Base-by-base conservation (phyloP, 2,888 invertebrate genomes). In the Cyrtodaria siliqua region DNA sequence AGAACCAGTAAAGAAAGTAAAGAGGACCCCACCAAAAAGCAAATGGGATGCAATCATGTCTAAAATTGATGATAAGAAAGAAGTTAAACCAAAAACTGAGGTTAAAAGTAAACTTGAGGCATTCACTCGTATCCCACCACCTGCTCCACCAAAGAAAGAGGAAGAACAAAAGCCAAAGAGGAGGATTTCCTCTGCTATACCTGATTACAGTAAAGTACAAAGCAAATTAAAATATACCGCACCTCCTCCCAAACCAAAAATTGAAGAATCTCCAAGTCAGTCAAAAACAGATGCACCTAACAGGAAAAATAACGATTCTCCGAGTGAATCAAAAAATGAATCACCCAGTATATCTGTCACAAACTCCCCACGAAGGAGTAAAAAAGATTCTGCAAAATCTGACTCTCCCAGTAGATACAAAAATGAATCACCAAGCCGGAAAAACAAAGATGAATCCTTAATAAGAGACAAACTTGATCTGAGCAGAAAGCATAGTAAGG, bases 101-200 rank as follows among this genome's bases (percentile, higher is more conserved):
- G 96, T 98, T 40, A 98, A 97, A 93, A 97, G 97, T 55, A 96
- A 97, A 93, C 96, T 97, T 20, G 87, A 88, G 26, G 79, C 81
- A 18, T 85, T 87, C 38, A 74, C 85, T 16, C 69, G 74, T 49
- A 67, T 80, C 16, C 84, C 87, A 2, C 52, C 77, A 2, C 84
- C 87, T 38, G 59, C 78, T n/a, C 29, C 68, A 3, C 50, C 61
- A 6, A 77, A 73, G 26, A 80, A 84, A 53, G 73, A 80, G 52
- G 74, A 76, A 52, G 82, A 75, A 24, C 74, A 72, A 2, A 84
- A 86, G 73, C 83, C 80, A 0, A 84, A 81, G 50, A 76, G 79
- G 42, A 83, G 79, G 49, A 68, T 87, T 20, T 79, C 82, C 44
- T 75, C 70, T n/a, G 77, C 86, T 26, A 88, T 87, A 60, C 88